A percentile compares a stretch with the other conserved stretches of the same genome.
Conservation (phyloP, 1,140 invertebrate species). For the Triops cancriformis region DNA sequence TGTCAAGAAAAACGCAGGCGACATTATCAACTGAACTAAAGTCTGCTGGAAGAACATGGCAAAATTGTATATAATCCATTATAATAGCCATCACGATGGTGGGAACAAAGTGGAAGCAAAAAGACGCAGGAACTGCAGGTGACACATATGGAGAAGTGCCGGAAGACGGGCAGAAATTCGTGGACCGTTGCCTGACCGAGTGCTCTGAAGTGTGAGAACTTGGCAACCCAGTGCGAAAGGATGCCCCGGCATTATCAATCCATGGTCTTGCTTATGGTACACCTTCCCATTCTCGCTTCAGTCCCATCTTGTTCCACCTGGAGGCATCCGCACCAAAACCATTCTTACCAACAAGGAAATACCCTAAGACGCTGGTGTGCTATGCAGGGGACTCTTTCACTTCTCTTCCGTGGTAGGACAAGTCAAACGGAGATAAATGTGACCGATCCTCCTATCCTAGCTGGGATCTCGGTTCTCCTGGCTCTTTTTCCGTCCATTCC, state of each 20-base stretch:
- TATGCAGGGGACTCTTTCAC: background rate
- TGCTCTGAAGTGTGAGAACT: background rate
- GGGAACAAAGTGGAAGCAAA: background rate
- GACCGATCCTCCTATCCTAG: background rate
- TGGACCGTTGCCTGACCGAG: background rate
- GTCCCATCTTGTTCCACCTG: background rate
- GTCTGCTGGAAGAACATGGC: background rate
- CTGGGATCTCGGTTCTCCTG: background rate
- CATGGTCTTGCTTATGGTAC: background rate
- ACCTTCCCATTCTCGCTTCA: background rate
- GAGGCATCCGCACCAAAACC: background rate
- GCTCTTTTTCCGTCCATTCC: slow-evolving; percentile 2
- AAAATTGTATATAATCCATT: background rate
- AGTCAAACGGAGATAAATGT: slow-evolving; percentile 13
- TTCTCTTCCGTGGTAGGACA: background rate
- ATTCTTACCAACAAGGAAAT: background rate
- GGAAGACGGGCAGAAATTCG: background rate
- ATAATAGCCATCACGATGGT: background rate
- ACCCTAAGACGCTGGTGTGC: background rate
- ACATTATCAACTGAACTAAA: no score
- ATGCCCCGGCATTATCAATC: background rate
- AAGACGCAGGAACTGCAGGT: background rate
- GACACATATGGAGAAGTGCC: slow-evolving; percentile 3
- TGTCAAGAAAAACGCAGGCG: no score
- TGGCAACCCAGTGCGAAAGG: background rate